Evolutionary conservation across 2,888 invertebrate genomes (phyloP), one percentile per base, ranked within the genome.

Genomic region (Calameuta idolon): DNA sequence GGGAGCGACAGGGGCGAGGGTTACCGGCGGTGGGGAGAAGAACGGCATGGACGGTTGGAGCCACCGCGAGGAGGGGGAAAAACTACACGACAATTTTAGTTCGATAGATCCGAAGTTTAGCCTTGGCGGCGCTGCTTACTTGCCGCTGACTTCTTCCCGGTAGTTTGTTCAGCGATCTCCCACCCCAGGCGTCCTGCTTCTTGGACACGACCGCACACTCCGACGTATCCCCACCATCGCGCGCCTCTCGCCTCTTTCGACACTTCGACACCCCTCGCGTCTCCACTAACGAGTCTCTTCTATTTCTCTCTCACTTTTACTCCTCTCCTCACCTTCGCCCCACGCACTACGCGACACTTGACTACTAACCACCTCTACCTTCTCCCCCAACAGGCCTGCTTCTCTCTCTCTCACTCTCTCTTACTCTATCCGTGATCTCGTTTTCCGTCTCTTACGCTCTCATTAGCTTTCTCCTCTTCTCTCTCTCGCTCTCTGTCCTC

Each of bases 51-150:
- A 79, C 81, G 80, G 81, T 80, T 78, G 77, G 82, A 80, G 15
- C 40, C 40, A 15, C 15, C 40, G 15, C 40, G 40, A 77, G 81
- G 78, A 80, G 84, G 87, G 87, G 86, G 82, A 85, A 88, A 87
- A 89, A 88, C 88, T 90, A 90, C 91, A 90, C 87, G 88, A 90
- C 90, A 90, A 91, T 90, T 91, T 90, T 90, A 90, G 90, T 90
- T 91, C 89, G 89, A 90, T 89, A 89, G 89, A 91, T 91, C 86
- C 86, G 82, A 90, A 90, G 89, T 91, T 91, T 90, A 89, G 89
- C 89, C 85, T 85, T 88, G 88, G 88, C 86, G 90, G 90, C 90
- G 90, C 90, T 90, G 89, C 89, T 90, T 89, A 86, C 89, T 89
- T 87, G 89, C 87, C 87, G 85, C 87, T 90, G 90, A 90, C 90